A percentile compares a stretch with the other conserved stretches of the same genome.
These are phyloP conservation scores for Coreius guichenoti DNA, from an alignment of 2,797 vertebrate genomes.

Conservation along the genomic window DNA sequence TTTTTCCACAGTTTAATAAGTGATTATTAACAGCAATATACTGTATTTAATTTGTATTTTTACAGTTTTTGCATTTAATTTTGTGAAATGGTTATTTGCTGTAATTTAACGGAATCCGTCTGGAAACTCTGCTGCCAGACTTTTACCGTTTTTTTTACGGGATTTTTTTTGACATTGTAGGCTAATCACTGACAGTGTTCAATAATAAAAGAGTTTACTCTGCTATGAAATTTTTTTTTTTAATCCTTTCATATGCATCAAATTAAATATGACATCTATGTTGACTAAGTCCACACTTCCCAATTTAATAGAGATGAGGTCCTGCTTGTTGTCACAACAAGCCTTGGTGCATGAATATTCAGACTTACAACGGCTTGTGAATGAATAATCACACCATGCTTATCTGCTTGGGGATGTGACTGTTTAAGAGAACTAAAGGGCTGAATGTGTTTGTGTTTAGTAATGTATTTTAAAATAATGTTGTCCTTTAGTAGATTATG, in stretches of 20 bases:
- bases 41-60: no score
- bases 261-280: neutral
- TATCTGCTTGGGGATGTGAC: neutral
- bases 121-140: no score
- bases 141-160: no score
- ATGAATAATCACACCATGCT: slow-evolving; percentile 34
- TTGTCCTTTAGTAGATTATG: neutral
- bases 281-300: neutral
- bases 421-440: neutral
- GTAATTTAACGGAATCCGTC: no score
- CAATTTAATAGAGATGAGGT: neutral
- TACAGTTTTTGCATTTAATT: no score
- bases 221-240: neutral
- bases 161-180: no score
- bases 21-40: no score
- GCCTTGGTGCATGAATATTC: neutral
- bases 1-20: no score
- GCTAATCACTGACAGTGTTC: neutral
- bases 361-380: slow-evolving; percentile 7
- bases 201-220: neutral
- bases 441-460: slow-evolving; percentile 2
- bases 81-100: no score
- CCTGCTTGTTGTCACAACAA: neutral
- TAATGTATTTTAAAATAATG: slow-evolving; percentile 4
- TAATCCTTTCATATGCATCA: neutral